Conservation (phyloP, 2,888 invertebrate genomes). For the Blera fallax region DNA sequence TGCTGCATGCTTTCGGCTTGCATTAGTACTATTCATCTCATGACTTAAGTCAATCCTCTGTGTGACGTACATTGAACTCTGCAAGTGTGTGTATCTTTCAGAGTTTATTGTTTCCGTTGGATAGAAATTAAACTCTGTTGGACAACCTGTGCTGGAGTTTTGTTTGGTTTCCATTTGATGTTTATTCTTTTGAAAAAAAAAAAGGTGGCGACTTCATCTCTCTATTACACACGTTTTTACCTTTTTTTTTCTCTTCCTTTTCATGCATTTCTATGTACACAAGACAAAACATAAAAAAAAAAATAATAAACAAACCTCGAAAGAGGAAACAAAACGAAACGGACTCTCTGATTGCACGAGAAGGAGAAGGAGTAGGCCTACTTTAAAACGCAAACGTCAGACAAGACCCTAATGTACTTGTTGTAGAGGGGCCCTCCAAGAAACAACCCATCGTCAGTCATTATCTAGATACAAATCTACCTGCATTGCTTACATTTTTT, state of each 20-base stretch:
- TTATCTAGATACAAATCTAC: conserved; percentile 57
- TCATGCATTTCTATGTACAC: conserved; percentile 32
- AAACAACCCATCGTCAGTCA: conserved; percentile 1
- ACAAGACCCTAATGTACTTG: conserved; percentile 33
- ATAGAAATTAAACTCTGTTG: background rate
- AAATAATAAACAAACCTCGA: conserved; percentile 47
- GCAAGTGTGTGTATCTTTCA: background rate
- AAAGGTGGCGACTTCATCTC: conserved; percentile 54
- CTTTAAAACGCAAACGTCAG: background rate
- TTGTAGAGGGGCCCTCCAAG: background rate
- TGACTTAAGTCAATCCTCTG: no score
- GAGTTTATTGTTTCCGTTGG: conserved; percentile 53
- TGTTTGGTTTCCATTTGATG: background rate
- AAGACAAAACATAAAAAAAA: background rate
- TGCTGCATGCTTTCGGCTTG: background rate
- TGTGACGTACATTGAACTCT: conserved; percentile 23
- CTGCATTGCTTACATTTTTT: conserved; percentile 61
- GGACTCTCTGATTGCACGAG: conserved; percentile 46
- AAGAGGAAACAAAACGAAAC: conserved; percentile 52
- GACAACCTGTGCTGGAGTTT: background rate
- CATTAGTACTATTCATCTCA: conserved; percentile 19
- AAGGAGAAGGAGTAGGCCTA: background rate
- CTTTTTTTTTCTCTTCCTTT: background rate
- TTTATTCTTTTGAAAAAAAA: conserved; percentile 12
- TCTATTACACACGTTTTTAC: conserved; percentile 31